Evolutionary conservation across 2,888 invertebrate species (phyloP), one percentile per base, ranked within the genome.

Genomic region (Rhamnusium bicolor): DNA sequence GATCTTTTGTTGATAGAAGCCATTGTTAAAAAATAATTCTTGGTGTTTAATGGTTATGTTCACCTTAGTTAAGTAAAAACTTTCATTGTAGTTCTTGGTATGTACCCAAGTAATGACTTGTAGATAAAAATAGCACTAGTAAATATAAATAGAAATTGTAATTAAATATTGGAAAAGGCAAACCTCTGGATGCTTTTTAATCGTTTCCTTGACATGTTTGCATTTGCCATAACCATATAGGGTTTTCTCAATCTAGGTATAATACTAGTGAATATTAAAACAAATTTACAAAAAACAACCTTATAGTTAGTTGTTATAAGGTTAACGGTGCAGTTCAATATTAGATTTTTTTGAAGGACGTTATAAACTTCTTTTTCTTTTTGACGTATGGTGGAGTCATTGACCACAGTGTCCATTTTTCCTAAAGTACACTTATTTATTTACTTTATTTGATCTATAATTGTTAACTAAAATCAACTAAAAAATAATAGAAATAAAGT

Each of bases 1-100:
- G 94, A 93, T 91, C 94, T 91, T 89, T 93, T 92, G 80, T 80
- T 81, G 49, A 85, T 81, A 70, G 86, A 84, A 83, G 87, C 87
- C 88, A 88, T 88, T 79, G 78, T 83, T 73, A 70, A 70, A 66
- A 77, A 56, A 74, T 54, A 62, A 62, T 68, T 63, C 70, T 47
- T 66, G 56, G 69, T 47, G 51, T 77, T 73, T 70, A 56, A 66
- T 79, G 78, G 78, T 82, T 81, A 82, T 73, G 78, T 81, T 80
- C 79, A 81, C 81, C 84, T 84, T 76, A 86, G 81, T 79, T 84
- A 82, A 74, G 81, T 80, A 78, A 82, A 84, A 73, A 83, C 73
- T 81, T 79, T 83, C 85, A 85, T 85, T 82, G 78, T 83, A 78
- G 69, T 72, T 69, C 62, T 68, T 72, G 69, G 32, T 73, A 53